Conservation (phyloP, 2,113 vertebrate species). For the Clarias macrocephalus region DNA sequence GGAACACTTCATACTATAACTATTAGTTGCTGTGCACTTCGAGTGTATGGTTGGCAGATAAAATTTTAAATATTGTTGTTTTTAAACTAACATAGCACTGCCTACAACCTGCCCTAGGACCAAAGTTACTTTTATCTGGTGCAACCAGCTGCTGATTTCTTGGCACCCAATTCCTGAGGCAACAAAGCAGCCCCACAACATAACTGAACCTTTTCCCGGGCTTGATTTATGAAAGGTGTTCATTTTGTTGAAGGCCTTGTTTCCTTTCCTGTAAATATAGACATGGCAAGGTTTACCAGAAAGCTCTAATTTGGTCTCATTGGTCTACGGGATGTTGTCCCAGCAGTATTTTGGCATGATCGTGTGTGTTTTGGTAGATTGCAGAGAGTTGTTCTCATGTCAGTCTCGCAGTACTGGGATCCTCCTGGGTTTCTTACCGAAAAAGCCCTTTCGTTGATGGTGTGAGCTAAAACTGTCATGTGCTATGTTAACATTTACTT, state of each 20-base stretch:
- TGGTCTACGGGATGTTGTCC: constrained; percentile 10
- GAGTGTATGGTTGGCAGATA: too few relatives aligned
- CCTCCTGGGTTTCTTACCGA: constrained; percentile 14
- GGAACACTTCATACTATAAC: neutral
- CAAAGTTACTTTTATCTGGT: neutral
- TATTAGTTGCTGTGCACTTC: neutral
- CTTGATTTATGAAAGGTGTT: constrained; percentile 32
- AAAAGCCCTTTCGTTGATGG: neutral
- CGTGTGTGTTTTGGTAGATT: constrained; percentile 34
- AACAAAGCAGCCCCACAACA: constrained; percentile 12
- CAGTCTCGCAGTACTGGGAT: neutral
- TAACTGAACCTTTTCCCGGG: neutral
- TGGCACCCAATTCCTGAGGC: neutral
- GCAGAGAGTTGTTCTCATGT: neutral
- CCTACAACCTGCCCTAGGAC: neutral
- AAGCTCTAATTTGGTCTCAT: constrained; percentile 31
- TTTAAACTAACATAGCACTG: neutral
- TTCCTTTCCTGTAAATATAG: constrained; percentile 33
- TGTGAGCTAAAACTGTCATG: constrained; percentile 30
- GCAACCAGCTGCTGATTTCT: neutral
- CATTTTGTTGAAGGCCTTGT: constrained; percentile 18
- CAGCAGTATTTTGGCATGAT: neutral
- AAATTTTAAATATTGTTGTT: neutral
- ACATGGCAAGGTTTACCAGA: neutral
- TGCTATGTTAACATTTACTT: constrained; percentile 24